Percentiles rank a stretch among this genome's conserved stretches.
These are phyloP conservation scores for Sipunculus nudus DNA, from an alignment of 2,888 invertebrate species.

Conservation along the genomic window DNA sequence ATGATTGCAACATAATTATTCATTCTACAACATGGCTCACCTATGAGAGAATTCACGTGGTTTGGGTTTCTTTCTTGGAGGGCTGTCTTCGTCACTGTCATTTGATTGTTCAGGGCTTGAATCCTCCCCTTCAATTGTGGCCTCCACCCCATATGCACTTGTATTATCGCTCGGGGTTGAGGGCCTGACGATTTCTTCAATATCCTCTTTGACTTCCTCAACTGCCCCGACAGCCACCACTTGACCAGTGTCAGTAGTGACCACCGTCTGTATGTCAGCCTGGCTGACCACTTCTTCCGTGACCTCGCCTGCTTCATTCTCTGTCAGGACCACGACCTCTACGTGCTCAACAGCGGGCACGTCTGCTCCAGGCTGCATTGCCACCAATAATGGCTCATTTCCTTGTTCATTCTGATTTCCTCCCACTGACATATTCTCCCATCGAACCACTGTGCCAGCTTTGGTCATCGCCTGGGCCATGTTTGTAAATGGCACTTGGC, in stretches of 20 bases:
- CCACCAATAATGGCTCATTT: constrained; percentile 25
- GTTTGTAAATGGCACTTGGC: no score
- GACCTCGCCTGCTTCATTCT: constrained; percentile 17
- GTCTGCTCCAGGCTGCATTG: constrained; percentile 36
- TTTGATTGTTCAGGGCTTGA: constrained; percentile 17
- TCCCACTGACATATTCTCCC: not conserved
- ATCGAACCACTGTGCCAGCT: not conserved
- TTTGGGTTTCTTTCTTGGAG: constrained; percentile 24
- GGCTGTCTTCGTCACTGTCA: constrained; percentile 9
- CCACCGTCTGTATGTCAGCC: constrained; percentile 12
- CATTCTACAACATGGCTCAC: constrained; percentile 17
- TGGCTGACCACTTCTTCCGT: not conserved
- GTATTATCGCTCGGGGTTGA: constrained; percentile 10
- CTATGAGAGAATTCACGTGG: constrained; percentile 37
- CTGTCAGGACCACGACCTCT: constrained; percentile 36
- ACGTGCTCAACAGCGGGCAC: constrained; percentile 32
- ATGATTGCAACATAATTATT: no score
- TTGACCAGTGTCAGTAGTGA: constrained; percentile 16
- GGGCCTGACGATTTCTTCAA: constrained; percentile 1
- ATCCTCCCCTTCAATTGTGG: constrained; percentile 9
- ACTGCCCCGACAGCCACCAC: constrained; percentile 14
- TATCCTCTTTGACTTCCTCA: constrained; percentile 17
- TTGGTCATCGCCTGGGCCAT: no score
- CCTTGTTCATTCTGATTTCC: not conserved
- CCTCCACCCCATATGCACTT: not conserved